A percentile compares a stretch with the other conserved stretches of the same genome.
Conservation (phyloP, 2,113 vertebrate genomes). For the Semnornis frantzii region DNA sequence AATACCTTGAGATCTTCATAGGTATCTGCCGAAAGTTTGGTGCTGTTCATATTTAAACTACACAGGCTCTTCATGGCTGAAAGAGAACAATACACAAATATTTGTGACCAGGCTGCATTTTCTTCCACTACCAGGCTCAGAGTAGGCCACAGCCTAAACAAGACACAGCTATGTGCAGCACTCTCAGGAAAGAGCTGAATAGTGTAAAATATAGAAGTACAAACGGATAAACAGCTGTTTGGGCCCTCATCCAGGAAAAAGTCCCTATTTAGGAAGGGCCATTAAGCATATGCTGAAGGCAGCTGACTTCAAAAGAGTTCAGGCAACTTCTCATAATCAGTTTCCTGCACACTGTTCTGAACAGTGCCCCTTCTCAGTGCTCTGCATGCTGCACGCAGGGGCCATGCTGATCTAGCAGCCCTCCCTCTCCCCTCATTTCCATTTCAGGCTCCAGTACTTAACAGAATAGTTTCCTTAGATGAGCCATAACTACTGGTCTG, state of each 20-base stretch:
- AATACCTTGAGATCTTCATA: constrained; percentile 98
- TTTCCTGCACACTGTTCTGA: constrained; percentile 41
- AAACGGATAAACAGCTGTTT: constrained; percentile 60
- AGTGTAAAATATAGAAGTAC: constrained; percentile 51
- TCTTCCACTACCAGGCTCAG: not conserved
- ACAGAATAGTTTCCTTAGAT: constrained; percentile 54
- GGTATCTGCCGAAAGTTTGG: constrained; percentile 98
- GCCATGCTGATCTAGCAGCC: not conserved
- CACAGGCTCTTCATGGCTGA: constrained; percentile 98
- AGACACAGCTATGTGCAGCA: not conserved
- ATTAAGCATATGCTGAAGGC: constrained; percentile 43
- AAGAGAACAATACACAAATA: constrained; percentile 36
- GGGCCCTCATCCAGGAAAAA: constrained; percentile 63
- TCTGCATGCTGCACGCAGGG: not conserved
- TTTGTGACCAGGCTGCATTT: not conserved
- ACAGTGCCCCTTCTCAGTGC: not conserved
- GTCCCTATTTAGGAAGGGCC: constrained; percentile 54
- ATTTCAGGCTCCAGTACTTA: constrained; percentile 37
- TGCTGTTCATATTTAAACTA: constrained; percentile 99
- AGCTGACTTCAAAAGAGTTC: constrained; percentile 54
- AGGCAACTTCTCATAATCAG: constrained; percentile 28
- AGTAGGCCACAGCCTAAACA: constrained; percentile 25
- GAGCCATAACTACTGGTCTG: constrained; percentile 45
- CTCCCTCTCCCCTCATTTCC: not conserved
- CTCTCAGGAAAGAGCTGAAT: constrained; percentile 46